phyloP scores from a whole-genome alignment of 1,140 invertebrate species.

The Conus ventricosus region DNA sequence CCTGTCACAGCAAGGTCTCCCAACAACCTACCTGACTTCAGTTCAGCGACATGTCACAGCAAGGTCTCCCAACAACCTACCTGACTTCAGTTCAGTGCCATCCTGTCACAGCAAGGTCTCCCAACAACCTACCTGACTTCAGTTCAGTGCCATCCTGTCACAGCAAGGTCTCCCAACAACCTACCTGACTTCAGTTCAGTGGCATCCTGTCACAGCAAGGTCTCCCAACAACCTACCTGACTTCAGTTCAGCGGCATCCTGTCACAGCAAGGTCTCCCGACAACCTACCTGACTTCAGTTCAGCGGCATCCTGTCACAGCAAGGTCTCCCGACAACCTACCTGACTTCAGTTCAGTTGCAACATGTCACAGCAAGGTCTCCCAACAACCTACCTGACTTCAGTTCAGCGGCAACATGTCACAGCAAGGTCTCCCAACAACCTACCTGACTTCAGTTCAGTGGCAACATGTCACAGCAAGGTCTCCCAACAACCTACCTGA shows the following conservation, averaged over 20 bases:
- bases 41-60: not conserved
- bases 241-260: slow-evolving; percentile 18
- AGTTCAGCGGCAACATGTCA: slow-evolving; percentile 8
- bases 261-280: too few species aligned
- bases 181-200: slow-evolving; percentile 22
- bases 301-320: not conserved
- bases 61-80: not conserved
- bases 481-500: not conserved
- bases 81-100: slow-evolving; percentile 28
- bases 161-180: too few species aligned
- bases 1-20: too few species aligned
- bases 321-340: not conserved
- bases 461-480: not conserved
- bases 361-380: too few species aligned
- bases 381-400: slow-evolving; percentile 1
- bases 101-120: too few species aligned
- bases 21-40: slow-evolving; percentile 10
- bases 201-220: not conserved
- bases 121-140: slow-evolving; percentile 1
- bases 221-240: not conserved
- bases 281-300: slow-evolving; percentile 17
- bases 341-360: slow-evolving; percentile 28
- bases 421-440: too few species aligned
- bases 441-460: slow-evolving; percentile 22
- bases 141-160: too few species aligned